Conservation (phyloP, 2,888 invertebrate genomes). For the Drosophila meridionalis region DNA sequence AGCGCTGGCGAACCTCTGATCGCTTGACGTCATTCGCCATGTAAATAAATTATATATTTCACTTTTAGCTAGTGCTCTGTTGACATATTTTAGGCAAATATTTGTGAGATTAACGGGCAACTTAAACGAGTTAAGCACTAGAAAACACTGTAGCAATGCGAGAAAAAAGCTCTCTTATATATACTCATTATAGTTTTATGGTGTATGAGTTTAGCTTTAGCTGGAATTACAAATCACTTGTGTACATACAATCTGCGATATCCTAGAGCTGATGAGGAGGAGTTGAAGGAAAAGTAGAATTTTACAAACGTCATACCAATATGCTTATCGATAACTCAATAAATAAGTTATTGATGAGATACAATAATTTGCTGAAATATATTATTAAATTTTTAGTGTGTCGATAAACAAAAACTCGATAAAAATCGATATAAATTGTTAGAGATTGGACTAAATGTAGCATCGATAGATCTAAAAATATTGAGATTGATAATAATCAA, state of each 20-base stretch:
- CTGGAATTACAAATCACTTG: conserved; percentile 4
- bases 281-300: neutral
- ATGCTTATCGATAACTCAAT: neutral
- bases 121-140: conserved; percentile 4
- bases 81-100: conserved; percentile 31
- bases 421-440: no score
- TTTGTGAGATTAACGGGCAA: conserved; percentile 24
- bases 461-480: no score
- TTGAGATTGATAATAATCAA: neutral
- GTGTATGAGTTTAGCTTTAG: neutral
- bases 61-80: conserved; percentile 4
- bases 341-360: neutral
- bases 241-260: neutral
- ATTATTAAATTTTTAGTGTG: no score
- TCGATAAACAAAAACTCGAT: no score
- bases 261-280: neutral
- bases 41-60: conserved; percentile 48
- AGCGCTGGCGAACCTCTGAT: conserved; percentile 26
- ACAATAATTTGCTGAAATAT: no score
- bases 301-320: no score
- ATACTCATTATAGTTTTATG: neutral
- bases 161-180: neutral
- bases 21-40: conserved; percentile 67
- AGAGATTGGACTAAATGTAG: no score
- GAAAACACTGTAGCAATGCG: neutral